These are phyloP conservation scores for Peribatodes rhomboidaria DNA, from an alignment of 2,888 invertebrate species.

Conservation along the genomic window DNA sequence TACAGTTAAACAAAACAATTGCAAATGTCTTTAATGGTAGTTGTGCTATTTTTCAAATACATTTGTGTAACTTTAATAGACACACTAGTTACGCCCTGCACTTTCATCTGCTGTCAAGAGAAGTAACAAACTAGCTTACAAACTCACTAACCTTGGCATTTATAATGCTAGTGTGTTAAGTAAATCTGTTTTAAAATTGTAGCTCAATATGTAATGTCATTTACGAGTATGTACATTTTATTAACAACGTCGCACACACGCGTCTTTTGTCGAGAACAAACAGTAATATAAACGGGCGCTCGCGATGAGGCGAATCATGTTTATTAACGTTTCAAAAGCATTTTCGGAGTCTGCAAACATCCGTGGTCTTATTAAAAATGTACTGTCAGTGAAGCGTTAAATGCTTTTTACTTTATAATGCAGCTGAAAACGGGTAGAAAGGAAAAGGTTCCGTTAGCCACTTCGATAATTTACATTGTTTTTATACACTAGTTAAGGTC, in stretches of 20 bases:
- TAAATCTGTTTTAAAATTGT: not conserved
- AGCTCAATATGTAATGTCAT: not conserved
- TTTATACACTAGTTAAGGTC: too few relatives aligned
- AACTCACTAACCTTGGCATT: too few relatives aligned
- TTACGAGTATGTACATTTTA: slow-evolving; percentile 7
- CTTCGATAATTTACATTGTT: not conserved
- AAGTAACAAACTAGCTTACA: too few relatives aligned
- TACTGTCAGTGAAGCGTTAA: slow-evolving; percentile 12
- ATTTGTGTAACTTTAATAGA: too few relatives aligned
- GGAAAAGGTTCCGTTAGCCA: not conserved
- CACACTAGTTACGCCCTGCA: too few relatives aligned
- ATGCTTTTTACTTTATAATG: slow-evolving; percentile 2
- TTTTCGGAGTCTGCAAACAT: slow-evolving; percentile 14
- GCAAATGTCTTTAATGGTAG: too few relatives aligned
- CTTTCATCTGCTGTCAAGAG: too few relatives aligned
- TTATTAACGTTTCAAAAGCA: slow-evolving; percentile 18
- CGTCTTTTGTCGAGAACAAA: slow-evolving; percentile 15
- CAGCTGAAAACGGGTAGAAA: not conserved
- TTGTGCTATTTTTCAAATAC: too few relatives aligned
- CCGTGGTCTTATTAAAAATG: slow-evolving; percentile 27
- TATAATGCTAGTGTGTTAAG: too few relatives aligned
- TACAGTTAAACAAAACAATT: too few relatives aligned
- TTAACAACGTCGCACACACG: slow-evolving; percentile 4
- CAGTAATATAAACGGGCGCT: slow-evolving; percentile 26
- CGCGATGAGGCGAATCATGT: slow-evolving; percentile 10